Percentiles rank a stretch among this genome's conserved stretches.
These are phyloP conservation scores for Esperia sulphurella DNA, from an alignment of 2,888 invertebrate species.

Conservation along the genomic window DNA sequence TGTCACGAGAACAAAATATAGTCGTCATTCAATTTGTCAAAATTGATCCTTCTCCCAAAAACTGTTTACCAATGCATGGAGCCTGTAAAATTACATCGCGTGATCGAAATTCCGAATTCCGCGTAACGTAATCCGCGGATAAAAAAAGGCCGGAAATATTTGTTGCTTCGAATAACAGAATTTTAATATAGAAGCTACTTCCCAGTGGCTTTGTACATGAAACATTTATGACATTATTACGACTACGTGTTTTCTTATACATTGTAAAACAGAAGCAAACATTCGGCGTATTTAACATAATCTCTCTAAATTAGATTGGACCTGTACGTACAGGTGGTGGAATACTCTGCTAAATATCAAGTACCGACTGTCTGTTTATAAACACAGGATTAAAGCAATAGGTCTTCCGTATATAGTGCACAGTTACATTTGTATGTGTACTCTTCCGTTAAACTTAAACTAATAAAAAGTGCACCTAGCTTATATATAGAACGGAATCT, in stretches of 20 bases:
- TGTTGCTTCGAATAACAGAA: constrained; percentile 45
- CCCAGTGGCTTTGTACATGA: constrained; percentile 42
- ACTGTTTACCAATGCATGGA: constrained; percentile 25
- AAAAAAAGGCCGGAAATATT: constrained; percentile 37
- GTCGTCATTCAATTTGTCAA: constrained; percentile 18
- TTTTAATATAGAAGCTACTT: constrained; percentile 58
- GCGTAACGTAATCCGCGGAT: constrained; percentile 30
- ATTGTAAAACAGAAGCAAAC: constrained; percentile 56
- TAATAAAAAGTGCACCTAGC: too few relatives aligned
- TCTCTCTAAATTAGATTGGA: constrained; percentile 56
- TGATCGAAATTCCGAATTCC: constrained; percentile 31
- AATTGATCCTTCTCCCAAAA: constrained; percentile 16
- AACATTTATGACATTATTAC: constrained; percentile 64
- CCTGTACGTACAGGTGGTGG: constrained; percentile 11
- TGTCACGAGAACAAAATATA: background rate
- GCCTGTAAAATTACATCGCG: constrained; percentile 21
- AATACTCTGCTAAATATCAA: background rate
- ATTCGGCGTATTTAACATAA: constrained; percentile 57
- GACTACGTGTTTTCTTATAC: constrained; percentile 39
- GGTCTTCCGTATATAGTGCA: too few relatives aligned
- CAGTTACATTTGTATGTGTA: too few relatives aligned
- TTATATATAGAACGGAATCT: too few relatives aligned
- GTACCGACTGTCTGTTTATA: too few relatives aligned
- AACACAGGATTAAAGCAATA: too few relatives aligned
- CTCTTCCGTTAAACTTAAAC: too few relatives aligned